Evolutionary conservation across 2,797 vertebrate genomes (phyloP).

Genomic region (Synaphobranchus kaupii): DNA sequence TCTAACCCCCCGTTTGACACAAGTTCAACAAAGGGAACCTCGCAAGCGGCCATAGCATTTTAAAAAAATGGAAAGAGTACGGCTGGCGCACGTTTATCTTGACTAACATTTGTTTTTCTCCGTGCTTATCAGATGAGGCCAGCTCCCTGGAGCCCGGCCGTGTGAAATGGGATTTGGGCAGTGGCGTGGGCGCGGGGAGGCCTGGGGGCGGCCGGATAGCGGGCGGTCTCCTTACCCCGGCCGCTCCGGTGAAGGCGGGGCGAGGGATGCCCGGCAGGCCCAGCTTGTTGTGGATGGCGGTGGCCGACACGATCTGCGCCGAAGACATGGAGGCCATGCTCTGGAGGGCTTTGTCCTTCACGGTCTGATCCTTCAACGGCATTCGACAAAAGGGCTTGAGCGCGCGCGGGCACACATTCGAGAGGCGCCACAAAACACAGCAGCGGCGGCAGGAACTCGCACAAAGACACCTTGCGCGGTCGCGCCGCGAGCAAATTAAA

Average conservation of each 20-base stretch:
- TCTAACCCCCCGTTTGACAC: background rate
- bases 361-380: constrained; percentile 91
- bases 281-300: constrained; percentile 97
- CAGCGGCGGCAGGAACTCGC: constrained; percentile 50
- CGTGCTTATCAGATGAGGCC: constrained; percentile 40
- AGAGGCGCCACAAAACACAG: constrained; percentile 64
- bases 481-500: constrained; percentile 39
- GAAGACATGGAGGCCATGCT: constrained; percentile 99
- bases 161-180: constrained; percentile 16
- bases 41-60: background rate
- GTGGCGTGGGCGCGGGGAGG: background rate
- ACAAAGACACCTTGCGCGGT: constrained; percentile 64
- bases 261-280: constrained; percentile 92
- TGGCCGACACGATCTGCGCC: constrained; percentile 97
- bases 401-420: constrained; percentile 50
- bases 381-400: constrained; percentile 68
- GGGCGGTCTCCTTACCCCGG: constrained; percentile 79
- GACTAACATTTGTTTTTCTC: background rate
- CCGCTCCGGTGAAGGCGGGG: constrained; percentile 85
- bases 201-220: background rate
- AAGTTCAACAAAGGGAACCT: background rate
- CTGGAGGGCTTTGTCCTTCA: constrained; percentile 97
- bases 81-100: background rate
- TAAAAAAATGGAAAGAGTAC: background rate
- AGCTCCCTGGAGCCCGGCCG: constrained; percentile 68